Conservation (phyloP, 2,888 invertebrate genomes). For the Euzophera pinguis region DNA sequence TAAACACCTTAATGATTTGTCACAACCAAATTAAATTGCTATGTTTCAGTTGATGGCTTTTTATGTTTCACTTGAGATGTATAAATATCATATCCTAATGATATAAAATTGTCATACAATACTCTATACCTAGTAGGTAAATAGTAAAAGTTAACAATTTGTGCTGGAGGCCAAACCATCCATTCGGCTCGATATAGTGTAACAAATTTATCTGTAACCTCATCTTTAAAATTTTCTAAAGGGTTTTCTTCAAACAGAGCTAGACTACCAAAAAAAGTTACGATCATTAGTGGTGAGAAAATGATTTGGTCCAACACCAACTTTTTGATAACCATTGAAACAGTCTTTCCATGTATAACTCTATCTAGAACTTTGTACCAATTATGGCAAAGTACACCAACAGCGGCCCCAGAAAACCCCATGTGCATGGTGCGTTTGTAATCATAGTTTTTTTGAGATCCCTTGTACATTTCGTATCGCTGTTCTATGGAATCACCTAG, state of each 20-base stretch:
- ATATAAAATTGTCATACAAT: slow-evolving; percentile 93
- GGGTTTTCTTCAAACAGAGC: slow-evolving; percentile 86
- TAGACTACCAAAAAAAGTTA: slow-evolving; percentile 89
- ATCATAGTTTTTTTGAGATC: slow-evolving; percentile 81
- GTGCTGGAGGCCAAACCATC: slow-evolving; percentile 96
- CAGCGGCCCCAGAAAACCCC: slow-evolving; percentile 88
- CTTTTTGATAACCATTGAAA: slow-evolving; percentile 87
- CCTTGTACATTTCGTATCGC: slow-evolving; percentile 85
- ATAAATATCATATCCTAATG: slow-evolving; percentile 93
- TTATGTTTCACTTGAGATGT: slow-evolving; percentile 90
- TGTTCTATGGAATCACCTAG: slow-evolving; percentile 92
- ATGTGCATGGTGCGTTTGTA: slow-evolving; percentile 85
- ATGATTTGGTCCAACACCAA: slow-evolving; percentile 91
- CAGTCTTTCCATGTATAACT: slow-evolving; percentile 85
- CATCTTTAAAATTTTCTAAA: slow-evolving; percentile 81
- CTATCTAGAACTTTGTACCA: slow-evolving; percentile 93
- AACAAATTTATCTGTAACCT: slow-evolving; percentile 87
- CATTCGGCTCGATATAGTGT: slow-evolving; percentile 93
- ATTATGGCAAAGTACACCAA: slow-evolving; percentile 91
- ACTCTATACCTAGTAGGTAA: slow-evolving; percentile 92
- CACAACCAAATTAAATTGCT: neutral
- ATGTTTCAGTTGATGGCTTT: slow-evolving; percentile 23
- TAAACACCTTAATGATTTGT: too few relatives aligned
- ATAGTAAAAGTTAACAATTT: slow-evolving; percentile 94
- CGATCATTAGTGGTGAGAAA: slow-evolving; percentile 91